These are phyloP conservation scores for Papilio polyxenes DNA, from an alignment of 1,140 invertebrate species.

Conservation along the genomic window DNA sequence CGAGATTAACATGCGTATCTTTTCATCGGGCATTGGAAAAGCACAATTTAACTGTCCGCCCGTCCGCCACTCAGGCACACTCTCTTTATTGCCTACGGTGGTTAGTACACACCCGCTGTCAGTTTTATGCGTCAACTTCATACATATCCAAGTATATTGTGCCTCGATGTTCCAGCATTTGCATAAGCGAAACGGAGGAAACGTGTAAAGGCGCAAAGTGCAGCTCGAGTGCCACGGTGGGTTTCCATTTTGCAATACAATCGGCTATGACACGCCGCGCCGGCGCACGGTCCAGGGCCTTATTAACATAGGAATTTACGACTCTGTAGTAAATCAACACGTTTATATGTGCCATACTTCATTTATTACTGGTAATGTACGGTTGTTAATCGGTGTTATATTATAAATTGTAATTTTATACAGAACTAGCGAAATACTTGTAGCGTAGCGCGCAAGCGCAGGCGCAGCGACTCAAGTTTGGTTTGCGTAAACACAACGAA, in stretches of 20 bases:
- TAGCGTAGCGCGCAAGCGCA: neutral
- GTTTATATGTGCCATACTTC: conserved; percentile 62
- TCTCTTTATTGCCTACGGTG: conserved; percentile 43
- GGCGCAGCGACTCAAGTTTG: conserved; percentile 11
- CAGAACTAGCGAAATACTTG: conserved; percentile 39
- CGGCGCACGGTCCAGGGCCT: conserved; percentile 48
- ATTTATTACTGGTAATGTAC: conserved; percentile 59
- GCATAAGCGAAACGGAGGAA: conserved; percentile 67
- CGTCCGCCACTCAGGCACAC: conserved; percentile 36
- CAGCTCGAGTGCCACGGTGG: conserved; percentile 53
- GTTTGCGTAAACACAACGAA: conserved; percentile 24
- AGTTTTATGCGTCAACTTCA: conserved; percentile 63
- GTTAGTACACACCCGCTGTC: conserved; percentile 55
- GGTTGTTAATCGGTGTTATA: conserved; percentile 54
- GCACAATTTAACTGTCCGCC: conserved; percentile 36
- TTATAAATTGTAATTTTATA: conserved; percentile 52
- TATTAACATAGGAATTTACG: conserved; percentile 78
- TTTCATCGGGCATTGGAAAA: conserved; percentile 31
- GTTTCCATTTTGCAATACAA: conserved; percentile 78
- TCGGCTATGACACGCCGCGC: conserved; percentile 58
- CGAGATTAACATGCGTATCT: conserved; percentile 33
- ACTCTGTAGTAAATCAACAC: conserved; percentile 69
- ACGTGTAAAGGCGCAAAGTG: conserved; percentile 62
- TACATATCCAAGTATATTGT: conserved; percentile 70
- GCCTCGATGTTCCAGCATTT: conserved; percentile 66